Evolutionary conservation across 23 tunicate species (phyloP).

Genomic region (Trididemnum miniatum): DNA sequence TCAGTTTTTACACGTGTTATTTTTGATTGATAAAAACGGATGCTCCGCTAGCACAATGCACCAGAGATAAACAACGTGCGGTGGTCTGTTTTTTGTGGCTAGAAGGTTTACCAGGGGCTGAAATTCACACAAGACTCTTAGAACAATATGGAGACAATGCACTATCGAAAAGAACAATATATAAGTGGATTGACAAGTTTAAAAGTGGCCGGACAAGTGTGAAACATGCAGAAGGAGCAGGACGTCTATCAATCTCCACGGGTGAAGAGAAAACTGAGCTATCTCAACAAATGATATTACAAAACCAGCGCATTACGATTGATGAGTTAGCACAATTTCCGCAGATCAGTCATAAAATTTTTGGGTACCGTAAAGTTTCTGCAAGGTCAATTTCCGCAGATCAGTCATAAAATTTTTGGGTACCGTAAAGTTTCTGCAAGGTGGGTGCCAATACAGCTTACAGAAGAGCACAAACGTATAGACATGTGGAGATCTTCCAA

Average conservation of each 20-base stretch:
- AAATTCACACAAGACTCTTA: slow-evolving; percentile 26
- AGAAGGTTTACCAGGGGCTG: slow-evolving; percentile 29
- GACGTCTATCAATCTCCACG: slow-evolving; percentile 45
- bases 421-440: slow-evolving; percentile 9
- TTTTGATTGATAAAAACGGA: slow-evolving; percentile 18
- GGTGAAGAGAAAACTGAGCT: slow-evolving; percentile 36
- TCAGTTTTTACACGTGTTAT: slow-evolving; percentile 6
- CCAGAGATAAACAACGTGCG: slow-evolving; percentile 28
- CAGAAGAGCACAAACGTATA: slow-evolving; percentile 15
- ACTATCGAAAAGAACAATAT: slow-evolving; percentile 25
- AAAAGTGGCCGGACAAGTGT: slow-evolving; percentile 42
- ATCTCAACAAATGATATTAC: slow-evolving; percentile 35
- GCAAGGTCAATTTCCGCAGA: neutral
- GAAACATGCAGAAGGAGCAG: slow-evolving; percentile 40
- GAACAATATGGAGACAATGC: slow-evolving; percentile 39
- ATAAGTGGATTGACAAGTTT: slow-evolving; percentile 47
- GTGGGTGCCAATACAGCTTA: slow-evolving; percentile 26
- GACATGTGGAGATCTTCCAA: slow-evolving; percentile 12
- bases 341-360: slow-evolving; percentile 28
- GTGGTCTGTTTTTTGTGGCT: slow-evolving; percentile 27
- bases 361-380: slow-evolving; percentile 4
- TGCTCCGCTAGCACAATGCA: slow-evolving; percentile 32
- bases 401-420: slow-evolving; percentile 22
- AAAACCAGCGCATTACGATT: slow-evolving; percentile 34
- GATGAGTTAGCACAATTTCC: slow-evolving; percentile 28